Evolutionary conservation across 1,140 invertebrate species (phyloP), one percentile per base, ranked within the genome.

Genomic region (Rhagoletis pomonella): DNA sequence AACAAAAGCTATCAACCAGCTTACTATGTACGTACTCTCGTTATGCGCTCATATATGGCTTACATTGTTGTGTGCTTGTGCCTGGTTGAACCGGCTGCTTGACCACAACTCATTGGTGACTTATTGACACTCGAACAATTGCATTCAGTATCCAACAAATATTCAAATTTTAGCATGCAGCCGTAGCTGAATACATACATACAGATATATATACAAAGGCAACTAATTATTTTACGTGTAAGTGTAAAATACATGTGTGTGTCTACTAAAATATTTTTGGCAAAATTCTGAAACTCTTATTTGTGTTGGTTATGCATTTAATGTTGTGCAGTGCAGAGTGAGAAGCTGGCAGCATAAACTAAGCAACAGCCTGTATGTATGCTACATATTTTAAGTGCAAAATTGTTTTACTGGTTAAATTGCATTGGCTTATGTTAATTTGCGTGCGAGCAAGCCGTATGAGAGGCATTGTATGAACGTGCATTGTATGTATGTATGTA

Each of bases 41-140:
- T 29, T 50, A 47, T 77, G 44, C 7, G 44, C n/a, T 44, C 17
- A 3, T 44, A 2, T 73, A 5, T 85, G 81, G 29, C 29, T 29
- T 29, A 1, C 29, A 73, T 73, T 42, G 29, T 47, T 85, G 60
- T 44, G 58, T 44, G 58, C 47, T 64, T 86, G 19, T 42, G 84
- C 50, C 29, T 14, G 29, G 29, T 85, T 86, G 60, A 64, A 64
- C 60, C 58, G 19, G 44, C 9, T 86, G 58, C 58, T 86, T 60
- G 84, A 86, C 84, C 84, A 86, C 84, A 86, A 86, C 60, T 86
- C 84, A 86, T 86, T 86, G 84, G 58, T 86, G 58, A 86, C 84
- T 86, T 86, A 86, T 86, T 86, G 84, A 86, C 59, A 86, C 84
- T 86, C 58, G 58, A 62, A 60, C 73, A 81, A 81, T 81, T 81